Base-by-base conservation (phyloP, 2,113 vertebrate species). In the Siniperca chuatsi region DNA sequence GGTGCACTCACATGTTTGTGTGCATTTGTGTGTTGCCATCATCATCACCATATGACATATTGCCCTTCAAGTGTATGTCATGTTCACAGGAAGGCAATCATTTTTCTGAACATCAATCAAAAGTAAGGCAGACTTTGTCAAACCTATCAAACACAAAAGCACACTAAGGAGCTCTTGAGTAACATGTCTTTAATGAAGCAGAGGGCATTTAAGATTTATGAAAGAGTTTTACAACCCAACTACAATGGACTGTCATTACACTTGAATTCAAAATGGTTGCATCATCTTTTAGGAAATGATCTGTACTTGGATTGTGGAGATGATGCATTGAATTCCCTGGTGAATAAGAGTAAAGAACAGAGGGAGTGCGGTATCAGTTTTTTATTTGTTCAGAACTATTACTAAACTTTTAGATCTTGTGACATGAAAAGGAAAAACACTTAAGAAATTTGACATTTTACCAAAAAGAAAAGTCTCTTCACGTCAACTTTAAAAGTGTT, bases 161-260 rank as follows among this genome's bases (percentile, higher is more conserved):
- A 23, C 87, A 64, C 70, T n/a, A 48, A 89, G 78, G 44, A 64
- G 78, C 69, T 85, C 70, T 75, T 33, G 78, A 60, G 66, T 25
- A 77, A 72, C 86, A 42, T 37, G 70, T 68, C 84, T 93, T 89
- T 93, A 93, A 93, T 92, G 87, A 94, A 90, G 90, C 78, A 3
- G 77, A 64, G 84, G 79, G 69, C 74, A 83, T 91, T 93, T 88
- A 93, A 93, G 82, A 90, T 90, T 89, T 55, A 91, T 91, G 87
- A 93, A 88, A 89, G 78, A 8, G 67, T 86, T 81, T 83, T 81
- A 72, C 78, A 71, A 85, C 76, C 75, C 78, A 55, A 67, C 85
- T 92, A 92, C 93, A 94, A 94, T 87, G 86, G 87, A 78, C 64
- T 80, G 82, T 83, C 86, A 67, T 95, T 94, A 89, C 93, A 90